Evolutionary conservation across 30 jellyfish, hydroid and myxozoan species (phyloP), one percentile per base, ranked within the genome.

Genomic region (Hydractinia symbiolongicarpus): DNA sequence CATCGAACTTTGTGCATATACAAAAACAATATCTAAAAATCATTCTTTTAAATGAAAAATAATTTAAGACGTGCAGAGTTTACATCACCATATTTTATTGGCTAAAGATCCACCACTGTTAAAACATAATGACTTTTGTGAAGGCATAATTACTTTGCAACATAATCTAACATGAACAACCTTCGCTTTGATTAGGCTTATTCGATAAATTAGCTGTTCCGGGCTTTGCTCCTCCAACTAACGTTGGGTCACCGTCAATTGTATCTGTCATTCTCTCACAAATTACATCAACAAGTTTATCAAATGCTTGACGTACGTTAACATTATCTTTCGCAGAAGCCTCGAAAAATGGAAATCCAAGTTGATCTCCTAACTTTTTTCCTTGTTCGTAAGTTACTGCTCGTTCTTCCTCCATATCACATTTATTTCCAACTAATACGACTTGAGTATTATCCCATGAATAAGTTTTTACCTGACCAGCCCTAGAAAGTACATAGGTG

Each of bases 391-490:
- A 73, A 3, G 86, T 82, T 55, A 91, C 96, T 0, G 90, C 98
- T 57, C 98, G 73, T 44, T 91, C 98, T 53, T 91, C 97, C 5
- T 90, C 98, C 98, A 91, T 91, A 68, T 91, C 98, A 54, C 98
- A 91, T 76, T 91, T 91, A 76, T 91, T 91, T 5, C 96, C 98
- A 53, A 91, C 95, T 21, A 91, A 84, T 8, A 91, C 98, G 54
- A 91, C 98, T 79, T 91, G 98, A 40, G 98, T 86, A 68, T 91
- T 91, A 78, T 91, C 98, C 98, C 98, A 91, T 8, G 98, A 91
- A 73, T 91, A 91, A 55, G 98, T 91, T 64, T 87, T 87, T 56
- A 91, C 96, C 79, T 91, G 98, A 73, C 98, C 87, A 9, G 98
- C 98, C 98, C 98, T 91, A 78, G 58, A 30, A 30, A 30, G 44